These are phyloP conservation scores for Electrophaes corylata DNA, from an alignment of 2,888 invertebrate genomes.

Conservation along the genomic window DNA sequence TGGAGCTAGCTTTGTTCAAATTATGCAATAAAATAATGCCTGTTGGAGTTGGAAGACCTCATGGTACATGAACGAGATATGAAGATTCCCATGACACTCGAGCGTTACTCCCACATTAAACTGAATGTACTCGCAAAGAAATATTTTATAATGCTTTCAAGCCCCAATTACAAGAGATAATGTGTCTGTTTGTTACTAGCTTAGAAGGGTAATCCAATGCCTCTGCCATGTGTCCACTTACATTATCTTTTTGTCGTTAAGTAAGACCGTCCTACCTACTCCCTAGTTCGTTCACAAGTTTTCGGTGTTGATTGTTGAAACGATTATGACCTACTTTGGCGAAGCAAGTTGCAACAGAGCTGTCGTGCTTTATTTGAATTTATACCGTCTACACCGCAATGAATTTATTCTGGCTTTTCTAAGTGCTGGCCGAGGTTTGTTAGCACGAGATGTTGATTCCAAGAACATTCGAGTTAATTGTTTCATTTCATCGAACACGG, in stretches of 20 bases:
- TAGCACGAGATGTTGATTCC: constrained; percentile 47
- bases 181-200: constrained; percentile 61
- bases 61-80: background rate
- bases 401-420: constrained; percentile 27
- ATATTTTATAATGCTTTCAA: constrained; percentile 72
- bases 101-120: constrained; percentile 40
- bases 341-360: constrained; percentile 52
- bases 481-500: constrained; percentile 60
- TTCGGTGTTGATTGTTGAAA: constrained; percentile 73
- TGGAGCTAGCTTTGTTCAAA: constrained; percentile 25
- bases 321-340: constrained; percentile 70
- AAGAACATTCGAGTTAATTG: constrained; percentile 53
- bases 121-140: constrained; percentile 45
- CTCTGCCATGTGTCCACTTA: constrained; percentile 66
- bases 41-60: background rate
- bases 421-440: constrained; percentile 35
- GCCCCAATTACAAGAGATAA: constrained; percentile 75
- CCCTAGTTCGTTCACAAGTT: constrained; percentile 52
- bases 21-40: constrained; percentile 13
- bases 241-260: constrained; percentile 50
- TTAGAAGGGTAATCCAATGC: constrained; percentile 68
- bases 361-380: constrained; percentile 61
- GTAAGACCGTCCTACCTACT: constrained; percentile 36
- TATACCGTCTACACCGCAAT: constrained; percentile 41
- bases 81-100: constrained; percentile 49